A percentile compares a stretch with the other conserved stretches of the same genome.
These are phyloP conservation scores for Styela plicata DNA, from an alignment of 23 tunicate genomes.

Conservation along the genomic window DNA sequence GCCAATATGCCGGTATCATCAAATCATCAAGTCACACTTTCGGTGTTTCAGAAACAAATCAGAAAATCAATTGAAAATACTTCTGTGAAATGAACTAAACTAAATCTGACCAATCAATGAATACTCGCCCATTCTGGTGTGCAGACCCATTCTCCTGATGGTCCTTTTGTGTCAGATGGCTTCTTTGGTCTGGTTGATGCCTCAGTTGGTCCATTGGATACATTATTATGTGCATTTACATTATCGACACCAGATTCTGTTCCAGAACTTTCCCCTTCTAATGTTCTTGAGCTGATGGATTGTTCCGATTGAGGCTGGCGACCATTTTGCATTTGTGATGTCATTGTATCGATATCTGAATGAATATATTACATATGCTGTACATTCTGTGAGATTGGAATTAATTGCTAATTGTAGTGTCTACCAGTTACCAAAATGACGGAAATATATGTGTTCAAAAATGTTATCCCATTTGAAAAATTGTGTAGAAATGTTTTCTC, in stretches of 20 bases:
- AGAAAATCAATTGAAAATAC: too few species aligned
- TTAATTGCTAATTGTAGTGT: too few species aligned
- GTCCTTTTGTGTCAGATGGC: not conserved
- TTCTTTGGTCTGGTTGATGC: not conserved
- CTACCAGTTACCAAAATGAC: too few species aligned
- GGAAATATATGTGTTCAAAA: too few species aligned
- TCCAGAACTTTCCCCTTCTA: constrained; percentile 17
- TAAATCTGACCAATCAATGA: not conserved
- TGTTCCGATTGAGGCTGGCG: not conserved
- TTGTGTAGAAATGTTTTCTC: too few species aligned
- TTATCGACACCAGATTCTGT: constrained; percentile 1
- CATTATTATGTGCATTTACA: not conserved
- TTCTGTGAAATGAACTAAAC: not conserved
- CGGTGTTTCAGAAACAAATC: too few species aligned
- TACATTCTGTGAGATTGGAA: too few species aligned
- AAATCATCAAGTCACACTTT: too few species aligned
- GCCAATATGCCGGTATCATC: too few species aligned
- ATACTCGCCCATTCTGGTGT: constrained; percentile 28
- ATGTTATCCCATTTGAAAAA: too few species aligned
- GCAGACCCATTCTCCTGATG: constrained; percentile 20
- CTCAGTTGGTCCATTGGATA: not conserved
- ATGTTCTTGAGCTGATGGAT: not conserved
- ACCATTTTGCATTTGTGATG: constrained; percentile 17
- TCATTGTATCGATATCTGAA: constrained; percentile 22
- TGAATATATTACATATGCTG: too few species aligned